Evolutionary conservation across 2,797 vertebrate genomes (phyloP), one percentile per base, ranked within the genome.

Genomic region (Catostomus latipinnis): DNA sequence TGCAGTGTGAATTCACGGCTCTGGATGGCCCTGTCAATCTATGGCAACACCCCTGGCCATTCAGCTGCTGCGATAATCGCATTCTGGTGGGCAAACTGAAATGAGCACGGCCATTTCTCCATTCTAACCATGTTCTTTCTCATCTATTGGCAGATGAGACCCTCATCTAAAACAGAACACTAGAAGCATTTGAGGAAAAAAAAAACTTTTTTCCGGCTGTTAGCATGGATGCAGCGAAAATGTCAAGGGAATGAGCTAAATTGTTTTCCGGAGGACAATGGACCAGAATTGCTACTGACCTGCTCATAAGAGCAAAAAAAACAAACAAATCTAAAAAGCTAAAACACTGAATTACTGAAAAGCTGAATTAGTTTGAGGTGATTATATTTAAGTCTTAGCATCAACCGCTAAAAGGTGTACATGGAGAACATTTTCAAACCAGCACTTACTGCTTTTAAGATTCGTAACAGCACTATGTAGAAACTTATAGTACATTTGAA

Each of bases 61-160:
- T 71, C 22, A 54, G 22, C 18, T 1, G 7, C 57, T 14, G 5
- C 68, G 6, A 68, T 71, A 71, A 78, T 78, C 67, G 16, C 49
- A 63, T 67, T 78, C 67, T 34, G 13, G 57, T 22, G 34, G n/a
- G 50, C 14, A 18, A 63, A 63, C 57, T 1, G 7, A 71, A 78
- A 78, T 63, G 11, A 62, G 18, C 76, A 63, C 12, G 56, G 13
- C 54, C 3, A 0, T 54, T 71, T 63, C 60, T 61, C 66, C 56
- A 56, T 54, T 71, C 76, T 53, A 11, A 78, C 13, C 11, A 48
- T 62, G 56, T 70, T 66, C 56, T 78, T 78, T 70, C 56, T 78
- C 60, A 78, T 78, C 76, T 78, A 8, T 43, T n/a, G 68, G 11
- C 58, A 71, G 76, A 71, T 78, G 62, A 22, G 57, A 78, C 49